A percentile compares a stretch with the other conserved stretches of the same genome.
Evolutionary conservation across 2,888 invertebrate species (phyloP).

Genomic region (Rhorus exstirpatorius): DNA sequence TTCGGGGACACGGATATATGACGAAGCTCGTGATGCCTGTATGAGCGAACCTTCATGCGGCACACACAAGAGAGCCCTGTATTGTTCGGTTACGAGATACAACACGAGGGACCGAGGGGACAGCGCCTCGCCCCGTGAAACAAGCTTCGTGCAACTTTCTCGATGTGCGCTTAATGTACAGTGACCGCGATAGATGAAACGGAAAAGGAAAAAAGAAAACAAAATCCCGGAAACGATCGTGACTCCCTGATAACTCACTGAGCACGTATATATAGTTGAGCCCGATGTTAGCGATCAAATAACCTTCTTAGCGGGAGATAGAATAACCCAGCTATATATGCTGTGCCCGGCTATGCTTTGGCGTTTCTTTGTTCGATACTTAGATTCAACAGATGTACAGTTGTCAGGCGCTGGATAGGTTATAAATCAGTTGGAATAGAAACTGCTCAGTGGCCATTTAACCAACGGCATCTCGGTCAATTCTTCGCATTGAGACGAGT

Average conservation of each 20-base stretch:
- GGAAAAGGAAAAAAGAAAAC: slow-evolving; percentile 30
- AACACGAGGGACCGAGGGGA: slow-evolving; percentile 16
- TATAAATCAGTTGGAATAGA: slow-evolving; percentile 54
- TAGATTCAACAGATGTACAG: slow-evolving; percentile 47
- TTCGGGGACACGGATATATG: slow-evolving; percentile 29
- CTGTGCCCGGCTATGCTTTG: slow-evolving; percentile 19
- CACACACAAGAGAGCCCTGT: slow-evolving; percentile 53
- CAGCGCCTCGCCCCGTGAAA: slow-evolving; percentile 63
- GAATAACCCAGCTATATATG: slow-evolving; percentile 4
- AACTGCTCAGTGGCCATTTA: slow-evolving; percentile 40
- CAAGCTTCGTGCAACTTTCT: slow-evolving; percentile 66
- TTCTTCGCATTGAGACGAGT: slow-evolving; percentile 39
- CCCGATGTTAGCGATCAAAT: slow-evolving; percentile 52
- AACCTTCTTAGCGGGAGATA: slow-evolving; percentile 41
- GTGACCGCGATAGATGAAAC: slow-evolving; percentile 62
- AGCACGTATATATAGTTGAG: slow-evolving; percentile 43
- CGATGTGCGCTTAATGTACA: slow-evolving; percentile 63
- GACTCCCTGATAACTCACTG: slow-evolving; percentile 61
- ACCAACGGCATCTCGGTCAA: slow-evolving; percentile 41
- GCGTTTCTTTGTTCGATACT: slow-evolving; percentile 56
- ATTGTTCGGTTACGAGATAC: slow-evolving; percentile 57
- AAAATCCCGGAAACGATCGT: slow-evolving; percentile 59
- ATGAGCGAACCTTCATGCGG: slow-evolving; percentile 15
- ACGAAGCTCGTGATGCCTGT: slow-evolving; percentile 50
- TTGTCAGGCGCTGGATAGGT: slow-evolving; percentile 47